phyloP scores from a whole-genome alignment of 1,140 invertebrate genomes.

The Doryteuthis pealeii region DNA sequence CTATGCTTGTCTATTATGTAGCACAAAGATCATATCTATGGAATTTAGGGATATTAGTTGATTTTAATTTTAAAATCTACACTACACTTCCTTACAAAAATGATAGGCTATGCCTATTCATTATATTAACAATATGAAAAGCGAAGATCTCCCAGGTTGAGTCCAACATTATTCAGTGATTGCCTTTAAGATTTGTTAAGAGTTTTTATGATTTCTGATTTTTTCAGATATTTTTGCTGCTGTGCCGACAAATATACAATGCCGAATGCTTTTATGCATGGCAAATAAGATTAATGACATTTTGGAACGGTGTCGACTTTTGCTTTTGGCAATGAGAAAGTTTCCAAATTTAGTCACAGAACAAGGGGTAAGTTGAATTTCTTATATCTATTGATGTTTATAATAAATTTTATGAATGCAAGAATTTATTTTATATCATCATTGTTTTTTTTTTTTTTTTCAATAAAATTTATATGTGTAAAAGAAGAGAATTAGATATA shows the following conservation, averaged over 20 bases:
- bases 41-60: too few species aligned
- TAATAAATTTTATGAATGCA: slow-evolving; percentile 17
- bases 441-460: slow-evolving; percentile 6
- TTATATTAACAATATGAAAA: too few species aligned
- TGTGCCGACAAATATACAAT: slow-evolving; percentile 49
- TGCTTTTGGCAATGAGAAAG: slow-evolving; percentile 75
- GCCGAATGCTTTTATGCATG: slow-evolving; percentile 69
- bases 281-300: slow-evolving; percentile 84
- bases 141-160: too few species aligned
- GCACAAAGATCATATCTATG: too few species aligned
- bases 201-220: not conserved
- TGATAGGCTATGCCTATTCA: too few species aligned
- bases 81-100: too few species aligned
- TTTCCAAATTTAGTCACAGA: slow-evolving; percentile 78
- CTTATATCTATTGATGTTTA: slow-evolving; percentile 19
- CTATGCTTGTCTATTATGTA: too few species aligned
- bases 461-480: too few species aligned
- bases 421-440: slow-evolving; percentile 7
- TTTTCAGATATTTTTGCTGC: slow-evolving; percentile 50
- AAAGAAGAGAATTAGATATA: too few species aligned
- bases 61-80: too few species aligned
- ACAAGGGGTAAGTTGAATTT: slow-evolving; percentile 70
- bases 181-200: too few species aligned
- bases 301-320: slow-evolving; percentile 80
- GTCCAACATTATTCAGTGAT: too few species aligned